Evolutionary conservation across 2,888 invertebrate species (phyloP).

Genomic region (Diarsia mendica): DNA sequence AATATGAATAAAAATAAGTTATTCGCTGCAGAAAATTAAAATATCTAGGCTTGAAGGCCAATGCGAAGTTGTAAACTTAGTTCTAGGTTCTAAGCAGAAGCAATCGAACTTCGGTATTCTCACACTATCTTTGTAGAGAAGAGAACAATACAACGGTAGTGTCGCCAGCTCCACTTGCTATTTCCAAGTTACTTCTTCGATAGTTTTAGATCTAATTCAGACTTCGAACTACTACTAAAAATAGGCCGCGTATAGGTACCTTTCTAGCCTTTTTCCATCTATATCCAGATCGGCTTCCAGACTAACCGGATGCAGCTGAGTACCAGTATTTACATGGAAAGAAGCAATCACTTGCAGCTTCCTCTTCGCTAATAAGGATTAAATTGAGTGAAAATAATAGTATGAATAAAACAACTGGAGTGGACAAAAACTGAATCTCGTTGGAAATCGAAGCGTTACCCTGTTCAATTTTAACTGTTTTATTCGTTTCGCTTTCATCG

Average conservation of each 20-base stretch:
- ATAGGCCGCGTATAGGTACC: no score
- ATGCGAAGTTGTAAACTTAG: conserved; percentile 9
- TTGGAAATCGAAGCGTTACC: conserved; percentile 9
- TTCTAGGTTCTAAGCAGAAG: background rate
- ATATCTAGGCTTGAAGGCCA: conserved; percentile 31
- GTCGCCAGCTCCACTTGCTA: background rate
- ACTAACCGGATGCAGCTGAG: background rate
- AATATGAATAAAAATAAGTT: no score
- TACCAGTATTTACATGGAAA: background rate
- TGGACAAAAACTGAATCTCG: conserved; percentile 3
- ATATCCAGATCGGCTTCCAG: background rate
- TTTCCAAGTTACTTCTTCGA: background rate
- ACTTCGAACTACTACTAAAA: background rate
- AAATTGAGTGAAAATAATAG: conserved; percentile 2
- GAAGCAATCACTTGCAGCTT: conserved; percentile 12
- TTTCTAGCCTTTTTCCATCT: background rate
- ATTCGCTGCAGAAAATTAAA: conserved; percentile 41
- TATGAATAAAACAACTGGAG: conserved; percentile 2
- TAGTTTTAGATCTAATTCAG: background rate
- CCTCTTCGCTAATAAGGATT: background rate
- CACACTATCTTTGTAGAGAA: background rate
- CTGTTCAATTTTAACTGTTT: conserved; percentile 19
- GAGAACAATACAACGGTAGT: conserved; percentile 1
- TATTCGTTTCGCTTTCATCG: conserved; percentile 29
- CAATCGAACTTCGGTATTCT: conserved; percentile 29